Conservation (phyloP, 2,888 invertebrate species). For the Hydropsyche betteni region DNA sequence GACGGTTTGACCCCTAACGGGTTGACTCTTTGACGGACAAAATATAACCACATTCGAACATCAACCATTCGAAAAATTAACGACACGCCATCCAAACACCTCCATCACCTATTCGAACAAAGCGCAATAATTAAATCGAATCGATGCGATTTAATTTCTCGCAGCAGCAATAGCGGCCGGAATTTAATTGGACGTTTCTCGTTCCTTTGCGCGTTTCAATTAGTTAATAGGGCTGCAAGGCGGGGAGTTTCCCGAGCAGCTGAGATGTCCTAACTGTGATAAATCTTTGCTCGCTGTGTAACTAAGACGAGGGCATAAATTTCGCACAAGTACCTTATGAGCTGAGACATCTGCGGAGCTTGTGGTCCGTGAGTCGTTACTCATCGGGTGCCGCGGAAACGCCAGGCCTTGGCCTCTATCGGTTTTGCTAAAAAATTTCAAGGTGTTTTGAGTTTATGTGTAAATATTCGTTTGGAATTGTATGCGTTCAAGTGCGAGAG, state of each 20-base stretch:
- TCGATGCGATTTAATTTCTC: no score
- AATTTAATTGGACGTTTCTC: conserved; percentile 13
- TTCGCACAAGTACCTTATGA: conserved; percentile 37
- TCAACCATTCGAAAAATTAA: no score
- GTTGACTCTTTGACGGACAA: no score
- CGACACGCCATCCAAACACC: no score
- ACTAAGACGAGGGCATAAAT: conserved; percentile 43
- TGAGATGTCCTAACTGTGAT: conserved; percentile 33
- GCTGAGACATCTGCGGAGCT: conserved; percentile 39
- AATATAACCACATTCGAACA: no score
- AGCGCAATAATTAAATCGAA: no score
- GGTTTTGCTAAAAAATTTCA: not conserved
- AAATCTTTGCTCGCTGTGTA: conserved; percentile 35
- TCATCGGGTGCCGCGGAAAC: conserved; percentile 13
- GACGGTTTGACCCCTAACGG: no score
- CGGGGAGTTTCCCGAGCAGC: conserved; percentile 13
- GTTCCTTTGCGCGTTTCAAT: conserved; percentile 23
- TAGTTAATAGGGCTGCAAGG: conserved; percentile 27
- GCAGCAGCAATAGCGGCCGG: not conserved
- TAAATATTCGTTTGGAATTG: no score
- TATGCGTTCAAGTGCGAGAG: no score
- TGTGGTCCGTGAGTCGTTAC: conserved; percentile 35
- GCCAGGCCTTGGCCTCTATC: not conserved
- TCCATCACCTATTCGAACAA: no score
- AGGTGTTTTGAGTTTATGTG: no score